Evolutionary conservation across 2,113 vertebrate genomes (phyloP).

Genomic region (Megaleporinus macrocephalus): DNA sequence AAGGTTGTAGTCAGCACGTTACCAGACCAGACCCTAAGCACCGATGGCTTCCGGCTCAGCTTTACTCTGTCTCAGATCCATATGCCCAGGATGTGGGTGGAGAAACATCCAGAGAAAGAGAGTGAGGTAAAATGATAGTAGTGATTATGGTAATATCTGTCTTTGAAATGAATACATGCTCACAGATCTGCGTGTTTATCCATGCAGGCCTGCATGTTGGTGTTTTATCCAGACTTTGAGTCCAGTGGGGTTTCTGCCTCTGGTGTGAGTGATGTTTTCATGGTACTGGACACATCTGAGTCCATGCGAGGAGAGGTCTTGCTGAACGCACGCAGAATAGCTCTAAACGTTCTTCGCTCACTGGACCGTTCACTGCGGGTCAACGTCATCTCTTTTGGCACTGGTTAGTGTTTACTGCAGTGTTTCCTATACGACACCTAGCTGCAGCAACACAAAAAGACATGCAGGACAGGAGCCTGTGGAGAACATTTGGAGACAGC

Average conservation of each 20-base stretch:
- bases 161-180: not conserved
- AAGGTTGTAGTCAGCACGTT: conserved; percentile 81
- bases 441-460: too few species aligned
- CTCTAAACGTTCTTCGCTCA: conserved; percentile 69
- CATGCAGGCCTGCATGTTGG: conserved; percentile 86
- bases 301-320: conserved; percentile 81
- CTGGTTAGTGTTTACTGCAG: conserved; percentile 67
- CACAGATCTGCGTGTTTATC: not conserved
- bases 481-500: too few species aligned
- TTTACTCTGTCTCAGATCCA: conserved; percentile 77
- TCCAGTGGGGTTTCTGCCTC: conserved; percentile 5
- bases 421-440: not conserved
- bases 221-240: conserved; percentile 85
- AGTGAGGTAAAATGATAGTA: conserved; percentile 75
- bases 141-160: not conserved
- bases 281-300: conserved; percentile 83
- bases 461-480: too few species aligned
- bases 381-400: conserved; percentile 82
- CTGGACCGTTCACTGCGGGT: conserved; percentile 65
- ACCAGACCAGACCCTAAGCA: conserved; percentile 75
- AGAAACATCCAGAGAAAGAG: conserved; percentile 84
- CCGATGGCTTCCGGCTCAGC: conserved; percentile 78
- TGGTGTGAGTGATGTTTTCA: conserved; percentile 70
- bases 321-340: conserved; percentile 73
- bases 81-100: conserved; percentile 88